Evolutionary conservation across 2,113 vertebrate genomes (phyloP), one percentile per base, ranked within the genome.

Genomic region (Cololabis saira): DNA sequence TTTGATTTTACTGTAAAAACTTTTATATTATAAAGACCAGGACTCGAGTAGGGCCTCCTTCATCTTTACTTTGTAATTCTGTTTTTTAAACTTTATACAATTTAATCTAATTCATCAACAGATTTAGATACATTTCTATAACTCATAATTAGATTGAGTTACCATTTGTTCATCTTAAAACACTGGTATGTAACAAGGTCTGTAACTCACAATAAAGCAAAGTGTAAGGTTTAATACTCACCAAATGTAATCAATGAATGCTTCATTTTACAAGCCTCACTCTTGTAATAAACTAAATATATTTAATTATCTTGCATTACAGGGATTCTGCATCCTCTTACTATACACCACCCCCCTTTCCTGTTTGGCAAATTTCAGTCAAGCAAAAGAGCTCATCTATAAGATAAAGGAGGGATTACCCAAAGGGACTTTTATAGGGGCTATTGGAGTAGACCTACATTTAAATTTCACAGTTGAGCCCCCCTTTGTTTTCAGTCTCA

Each of bases 361-460:
- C 90, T 96, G 95, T 89, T 95, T 95, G 74, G 95, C 95, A 80
- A 95, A 94, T 92, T 95, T 95, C 90, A 96, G 94, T 82, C 94
- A 95, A 0, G 95, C 96, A 65, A 95, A 94, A 0, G 94, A 97
- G 92, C 94, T 98, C 71, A 92, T 97, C 89, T 99, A 98, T 93
- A 97, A 94, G 74, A 94, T 99, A 89, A 97, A 95, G 18, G 97
- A 99, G 90, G 98, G 95, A 77, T 93, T 98, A 86, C 95, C 98
- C 0, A 92, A 88, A 0, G 96, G 95, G 0, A 95, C 94, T 69
- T 93, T 97, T 48, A 98, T 98, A 1, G 98, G 97, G 56, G 94
- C 94, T 86, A 90, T 97, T 72, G 93, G 95, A n/a, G 88, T 80
- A 68, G 98, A 98, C 86, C 92, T 99, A 88, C 89, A 88, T 76